Evolutionary conservation across 2,113 vertebrate species (phyloP).

Genomic region (Leucosticte australis): DNA sequence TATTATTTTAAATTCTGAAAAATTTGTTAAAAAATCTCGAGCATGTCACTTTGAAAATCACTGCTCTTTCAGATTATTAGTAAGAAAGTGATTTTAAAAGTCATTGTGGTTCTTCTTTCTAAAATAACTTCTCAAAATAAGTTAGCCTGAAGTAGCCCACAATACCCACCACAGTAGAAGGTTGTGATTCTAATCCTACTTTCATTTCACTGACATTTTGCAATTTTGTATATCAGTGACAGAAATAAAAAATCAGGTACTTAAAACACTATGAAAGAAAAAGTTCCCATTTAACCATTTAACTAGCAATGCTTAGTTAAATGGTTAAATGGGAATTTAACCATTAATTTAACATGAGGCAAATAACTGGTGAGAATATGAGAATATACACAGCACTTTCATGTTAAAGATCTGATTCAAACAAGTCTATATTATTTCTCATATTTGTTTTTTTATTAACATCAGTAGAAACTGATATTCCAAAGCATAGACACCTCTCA

Average conservation of each 20-base stretch:
- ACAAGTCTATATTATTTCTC: background rate
- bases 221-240: background rate
- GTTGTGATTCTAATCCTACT: background rate
- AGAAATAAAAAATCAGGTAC: background rate
- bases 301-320: background rate
- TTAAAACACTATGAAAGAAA: background rate
- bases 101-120: background rate
- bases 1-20: background rate
- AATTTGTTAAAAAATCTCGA: background rate
- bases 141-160: background rate
- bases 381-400: background rate
- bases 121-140: background rate
- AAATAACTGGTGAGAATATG: background rate
- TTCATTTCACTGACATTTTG: background rate
- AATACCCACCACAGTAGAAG: fast-evolving
- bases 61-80: background rate
- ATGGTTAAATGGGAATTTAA: too few species aligned
- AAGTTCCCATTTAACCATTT: background rate
- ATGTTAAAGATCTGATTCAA: background rate
- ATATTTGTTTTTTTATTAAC: background rate
- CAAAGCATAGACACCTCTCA: background rate
- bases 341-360: too few species aligned
- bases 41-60: background rate
- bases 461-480: background rate
- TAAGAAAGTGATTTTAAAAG: background rate